phyloP scores from a whole-genome alignment of 2,113 vertebrate genomes.

The Numenius arquata region DNA sequence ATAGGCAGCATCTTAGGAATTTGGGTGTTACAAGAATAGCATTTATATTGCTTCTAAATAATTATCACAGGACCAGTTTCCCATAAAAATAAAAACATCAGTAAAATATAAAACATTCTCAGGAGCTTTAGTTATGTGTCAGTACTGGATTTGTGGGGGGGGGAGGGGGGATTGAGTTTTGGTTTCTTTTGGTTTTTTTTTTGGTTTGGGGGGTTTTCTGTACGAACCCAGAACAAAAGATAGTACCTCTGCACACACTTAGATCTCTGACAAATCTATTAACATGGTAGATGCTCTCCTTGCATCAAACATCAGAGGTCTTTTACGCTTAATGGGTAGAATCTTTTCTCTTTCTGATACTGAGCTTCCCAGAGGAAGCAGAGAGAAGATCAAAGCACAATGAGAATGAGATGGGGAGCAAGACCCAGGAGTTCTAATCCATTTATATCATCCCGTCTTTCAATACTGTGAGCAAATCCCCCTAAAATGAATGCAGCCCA shows the following conservation, averaged over 20 bases:
- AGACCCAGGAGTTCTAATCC: slow-evolving; percentile 27
- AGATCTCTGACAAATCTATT: neutral
- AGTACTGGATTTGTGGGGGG: neutral
- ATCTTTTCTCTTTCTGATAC: neutral
- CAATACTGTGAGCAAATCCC: slow-evolving; percentile 22
- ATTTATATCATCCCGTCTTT: slow-evolving; percentile 7
- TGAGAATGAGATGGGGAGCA: neutral
- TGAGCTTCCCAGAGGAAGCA: neutral
- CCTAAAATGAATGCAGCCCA: neutral
- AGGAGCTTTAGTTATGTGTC: neutral
- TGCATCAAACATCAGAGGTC: slow-evolving; percentile 8
- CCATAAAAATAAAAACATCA: neutral
- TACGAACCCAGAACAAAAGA: neutral
- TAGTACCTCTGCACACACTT: neutral
- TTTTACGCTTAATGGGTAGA: neutral
- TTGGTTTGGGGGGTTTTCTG: no score
- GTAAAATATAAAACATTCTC: neutral
- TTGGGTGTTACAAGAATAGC: neutral
- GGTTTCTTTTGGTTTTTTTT: neutral
- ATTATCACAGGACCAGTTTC: neutral
- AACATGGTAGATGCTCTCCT: neutral
- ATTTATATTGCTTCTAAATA: neutral
- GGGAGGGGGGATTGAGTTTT: no score
- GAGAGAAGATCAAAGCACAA: slow-evolving; percentile 29
- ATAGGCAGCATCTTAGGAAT: neutral